A percentile compares a stretch with the other conserved stretches of the same genome.
Conservation (phyloP, 2,797 vertebrate species). For the Halcyon leucocephala region DNA sequence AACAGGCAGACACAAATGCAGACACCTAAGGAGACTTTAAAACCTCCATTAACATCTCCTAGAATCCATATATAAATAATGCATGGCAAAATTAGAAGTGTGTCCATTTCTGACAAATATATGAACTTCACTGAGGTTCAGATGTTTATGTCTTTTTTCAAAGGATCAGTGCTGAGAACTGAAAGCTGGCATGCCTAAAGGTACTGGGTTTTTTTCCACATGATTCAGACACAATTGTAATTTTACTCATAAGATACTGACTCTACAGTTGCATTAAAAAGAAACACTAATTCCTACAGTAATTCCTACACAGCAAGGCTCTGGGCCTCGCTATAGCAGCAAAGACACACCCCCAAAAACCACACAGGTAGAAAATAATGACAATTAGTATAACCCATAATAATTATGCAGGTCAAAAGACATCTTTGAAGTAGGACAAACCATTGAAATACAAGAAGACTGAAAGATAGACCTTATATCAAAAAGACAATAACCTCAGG, state of each 20-base stretch:
- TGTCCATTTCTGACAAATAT: not conserved
- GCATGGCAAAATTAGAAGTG: not conserved
- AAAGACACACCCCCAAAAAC: not conserved
- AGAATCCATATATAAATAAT: not conserved
- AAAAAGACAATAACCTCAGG: not conserved
- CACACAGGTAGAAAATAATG: not conserved
- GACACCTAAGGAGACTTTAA: not conserved
- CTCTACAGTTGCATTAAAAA: not conserved
- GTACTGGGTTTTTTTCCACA: not conserved
- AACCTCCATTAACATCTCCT: not conserved
- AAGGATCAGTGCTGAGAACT: not conserved
- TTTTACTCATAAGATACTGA: not conserved
- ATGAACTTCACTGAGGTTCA: not conserved
- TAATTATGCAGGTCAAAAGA: not conserved
- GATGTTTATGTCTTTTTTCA: not conserved
- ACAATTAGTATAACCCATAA: not conserved
- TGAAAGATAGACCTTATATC: not conserved
- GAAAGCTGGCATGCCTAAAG: not conserved
- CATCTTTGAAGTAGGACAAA: not conserved
- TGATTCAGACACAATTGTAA: not conserved
- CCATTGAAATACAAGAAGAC: slow-evolving; percentile 13
- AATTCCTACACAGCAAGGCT: not conserved
- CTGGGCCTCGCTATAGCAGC: not conserved
- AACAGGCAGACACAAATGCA: fast-evolving
- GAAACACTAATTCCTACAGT: not conserved